Evolutionary conservation across 1,140 invertebrate genomes (phyloP), one percentile per base, ranked within the genome.

Genomic region (Drosophila kohkoa): DNA sequence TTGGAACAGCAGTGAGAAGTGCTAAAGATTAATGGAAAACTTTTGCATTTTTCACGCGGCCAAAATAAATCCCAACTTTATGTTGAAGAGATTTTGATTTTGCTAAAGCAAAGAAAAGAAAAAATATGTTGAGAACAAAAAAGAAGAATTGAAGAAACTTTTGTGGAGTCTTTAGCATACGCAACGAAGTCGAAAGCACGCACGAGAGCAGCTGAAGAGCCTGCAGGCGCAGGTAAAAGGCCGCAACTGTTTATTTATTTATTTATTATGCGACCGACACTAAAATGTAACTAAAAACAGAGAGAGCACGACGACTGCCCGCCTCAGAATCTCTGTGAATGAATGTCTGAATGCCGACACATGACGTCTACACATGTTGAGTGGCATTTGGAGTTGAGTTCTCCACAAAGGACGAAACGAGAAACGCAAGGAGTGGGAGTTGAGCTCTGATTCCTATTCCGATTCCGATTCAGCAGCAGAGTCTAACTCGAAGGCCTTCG

Each of bases 251-350:
- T 88, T 88, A 88, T 83, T 88, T 79, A 79, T 79, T 77, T 89
- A 88, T 88, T 88, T 88, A 83, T 88, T 81, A 75, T 88, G 83
- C 83, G 83, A 71, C 80, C 83, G 75, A 88, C 82, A 88, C 85
- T 88, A 89, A 89, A 88, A 87, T 88, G 83, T 88, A 89, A 89
- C 83, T 88, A 88, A 83, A 89, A 88, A 83, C 82, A 86, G 20
- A 41, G 35, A 25, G 43, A 43, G 58, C 15, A 43, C 32, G 38
- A 46, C 46, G 54, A 35, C 32, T 15, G 20, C n/a, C 70, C 76
- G 82, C 8, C 52, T 20, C 30, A 6, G 30, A 32, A 32, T 25
- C 3, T 25, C 20, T 25, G 20, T 32, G 30, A 6, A 13, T 11
- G 52, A 0, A 25, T n/a, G 54, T 16, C 35, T 15, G 30, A 15